Conservation (phyloP, 1,140 invertebrate species). For the Anadara kagoshimensis region DNA sequence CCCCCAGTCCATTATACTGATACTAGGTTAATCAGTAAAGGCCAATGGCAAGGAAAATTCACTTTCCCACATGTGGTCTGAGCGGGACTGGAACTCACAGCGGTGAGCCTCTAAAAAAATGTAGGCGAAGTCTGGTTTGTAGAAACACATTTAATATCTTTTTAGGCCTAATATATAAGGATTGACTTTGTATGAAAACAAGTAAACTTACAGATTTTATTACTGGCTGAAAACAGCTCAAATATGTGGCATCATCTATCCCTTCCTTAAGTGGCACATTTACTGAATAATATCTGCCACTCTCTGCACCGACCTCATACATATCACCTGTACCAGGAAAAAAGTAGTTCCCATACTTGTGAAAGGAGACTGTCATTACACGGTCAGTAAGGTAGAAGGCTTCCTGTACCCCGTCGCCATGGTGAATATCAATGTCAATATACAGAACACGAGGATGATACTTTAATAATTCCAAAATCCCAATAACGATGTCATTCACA, state of each 20-base stretch:
- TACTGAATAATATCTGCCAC: constrained; percentile 99
- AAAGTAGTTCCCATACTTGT: constrained; percentile 75
- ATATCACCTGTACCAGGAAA: constrained; percentile 87
- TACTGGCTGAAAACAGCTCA: constrained; percentile 85
- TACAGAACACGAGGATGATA: constrained; percentile 75
- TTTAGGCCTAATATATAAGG: too few relatives aligned
- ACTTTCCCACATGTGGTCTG: too few relatives aligned
- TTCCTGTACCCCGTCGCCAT: constrained; percentile 76
- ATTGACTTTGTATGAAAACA: too few relatives aligned
- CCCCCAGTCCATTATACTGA: too few relatives aligned
- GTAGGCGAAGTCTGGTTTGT: too few relatives aligned
- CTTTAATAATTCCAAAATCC: constrained; percentile 95
- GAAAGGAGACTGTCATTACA: constrained; percentile 75
- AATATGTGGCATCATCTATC: constrained; percentile 93
- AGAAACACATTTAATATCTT: too few relatives aligned
- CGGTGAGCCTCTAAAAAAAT: too few relatives aligned
- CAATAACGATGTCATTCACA: constrained; percentile 99
- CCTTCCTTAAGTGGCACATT: constrained; percentile 99
- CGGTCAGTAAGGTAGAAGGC: constrained; percentile 76
- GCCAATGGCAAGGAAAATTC: too few relatives aligned
- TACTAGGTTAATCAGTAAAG: too few relatives aligned
- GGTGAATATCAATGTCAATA: constrained; percentile 77
- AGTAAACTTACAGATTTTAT: constrained; percentile 83
- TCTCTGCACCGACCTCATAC: constrained; percentile 99
- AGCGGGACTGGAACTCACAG: too few relatives aligned